Evolutionary conservation across 37 sponge, comb jelly and placozoan species (phyloP), one percentile per base, ranked within the genome.

Genomic region (Cladorhizidae sp.): DNA sequence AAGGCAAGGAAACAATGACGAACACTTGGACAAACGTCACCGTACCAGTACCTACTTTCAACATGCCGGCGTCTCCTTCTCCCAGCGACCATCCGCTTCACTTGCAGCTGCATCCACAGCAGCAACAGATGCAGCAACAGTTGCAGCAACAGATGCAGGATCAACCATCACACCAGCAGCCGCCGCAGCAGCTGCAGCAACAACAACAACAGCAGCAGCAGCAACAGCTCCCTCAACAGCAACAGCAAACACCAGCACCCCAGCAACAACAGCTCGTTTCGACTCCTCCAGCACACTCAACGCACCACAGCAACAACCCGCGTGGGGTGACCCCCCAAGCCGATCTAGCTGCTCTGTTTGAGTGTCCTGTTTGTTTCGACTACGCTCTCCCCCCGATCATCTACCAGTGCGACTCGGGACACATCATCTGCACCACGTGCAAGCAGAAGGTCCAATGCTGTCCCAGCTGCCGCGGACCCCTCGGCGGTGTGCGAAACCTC

Each of bases 281-380:
- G 11, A 22, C 73, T 21, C 36, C 80, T 7, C 69, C 26, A 23
- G 3, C 74, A 37, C 11, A 39, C 55, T 36, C 29, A 45, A 12
- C 41, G 38, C 26, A 32, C 26, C 67, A 28, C 5, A 22, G 20
- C 7, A 61, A 26, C 25, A 61, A 61, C 25, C 62, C 62, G 25
- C 26, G 20, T 8, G 67, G 67, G 67, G 67, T 32, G 9, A 31
- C 67, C 67, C 67, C 67, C 26, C 67, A 65, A 32, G 72, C 73
- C 28, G 95, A 97, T 43, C 77, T 94, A 63, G 88, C 94, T 0
- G 70, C 70, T 64, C 84, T 93, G 14, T 98, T 98, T 67, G 99
- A 98, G 76, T 98, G 99, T 70, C 99, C 99, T 0, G 96, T 98
- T 41, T 98, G 99, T 58, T 98, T 89, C 76, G 99, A 98, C 80